These are phyloP conservation scores for Eudyptes chrysolophus DNA, from an alignment of 2,113 vertebrate genomes.

Conservation along the genomic window DNA sequence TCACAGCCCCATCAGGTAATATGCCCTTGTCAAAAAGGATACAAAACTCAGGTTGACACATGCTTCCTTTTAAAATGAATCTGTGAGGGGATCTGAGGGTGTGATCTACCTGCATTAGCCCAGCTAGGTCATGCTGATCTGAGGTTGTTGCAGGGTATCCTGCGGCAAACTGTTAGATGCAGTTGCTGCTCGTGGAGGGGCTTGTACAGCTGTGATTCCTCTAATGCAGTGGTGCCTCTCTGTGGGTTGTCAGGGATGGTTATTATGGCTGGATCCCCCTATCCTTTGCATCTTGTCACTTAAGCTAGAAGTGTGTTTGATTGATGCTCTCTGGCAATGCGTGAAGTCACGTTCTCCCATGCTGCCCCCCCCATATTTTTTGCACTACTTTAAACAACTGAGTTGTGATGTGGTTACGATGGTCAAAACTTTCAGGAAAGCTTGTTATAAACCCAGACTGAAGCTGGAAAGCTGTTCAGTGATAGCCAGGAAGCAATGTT, in stretches of 20 bases:
- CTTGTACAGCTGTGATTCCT: not conserved
- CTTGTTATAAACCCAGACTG: not conserved
- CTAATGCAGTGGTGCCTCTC: not conserved
- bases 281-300: not conserved
- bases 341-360: rapidly evolving
- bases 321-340: not conserved
- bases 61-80: not conserved
- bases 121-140: not conserved
- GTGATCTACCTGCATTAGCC: not conserved
- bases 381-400: not conserved
- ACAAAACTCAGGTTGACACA: not conserved
- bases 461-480: not conserved
- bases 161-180: not conserved
- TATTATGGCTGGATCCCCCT: not conserved
- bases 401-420: not conserved
- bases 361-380: not conserved
- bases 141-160: not conserved
- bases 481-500: not conserved
- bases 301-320: not conserved
- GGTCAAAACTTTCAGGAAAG: not conserved
- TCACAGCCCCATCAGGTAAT: slow-evolving; percentile 88
- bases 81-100: not conserved
- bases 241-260: not conserved
- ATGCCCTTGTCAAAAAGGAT: slow-evolving; percentile 24
- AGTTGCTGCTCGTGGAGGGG: not conserved